phyloP scores from a whole-genome alignment of 92 coral and sea anemone species.

The Plumapathes pennacea region DNA sequence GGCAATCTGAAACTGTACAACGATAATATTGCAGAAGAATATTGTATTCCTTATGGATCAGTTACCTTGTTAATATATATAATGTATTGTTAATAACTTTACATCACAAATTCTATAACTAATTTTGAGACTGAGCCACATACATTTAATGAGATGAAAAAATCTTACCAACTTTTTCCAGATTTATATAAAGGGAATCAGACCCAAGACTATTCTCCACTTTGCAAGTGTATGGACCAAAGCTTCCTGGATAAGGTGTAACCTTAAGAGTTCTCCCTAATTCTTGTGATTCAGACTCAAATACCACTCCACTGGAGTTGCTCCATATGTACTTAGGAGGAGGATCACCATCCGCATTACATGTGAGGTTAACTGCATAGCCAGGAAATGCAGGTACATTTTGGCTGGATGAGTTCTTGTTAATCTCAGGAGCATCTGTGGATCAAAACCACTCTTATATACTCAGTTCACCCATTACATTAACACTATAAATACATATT shows the following conservation, averaged over 20 bases:
- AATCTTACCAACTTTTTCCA: slow-evolving; percentile 84
- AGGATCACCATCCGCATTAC: slow-evolving; percentile 83
- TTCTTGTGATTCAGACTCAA: slow-evolving; percentile 34
- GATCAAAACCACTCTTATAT: neutral
- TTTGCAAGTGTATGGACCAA: slow-evolving; percentile 77
- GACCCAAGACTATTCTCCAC: slow-evolving; percentile 64
- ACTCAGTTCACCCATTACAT: neutral
- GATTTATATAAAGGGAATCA: slow-evolving; percentile 44
- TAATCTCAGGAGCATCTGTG: slow-evolving; percentile 76
- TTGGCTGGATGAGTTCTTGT: slow-evolving; percentile 59
- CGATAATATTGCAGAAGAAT: too few relatives aligned
- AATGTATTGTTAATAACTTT: too few relatives aligned
- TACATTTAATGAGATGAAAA: too few relatives aligned
- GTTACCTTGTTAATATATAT: too few relatives aligned
- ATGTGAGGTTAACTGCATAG: slow-evolving; percentile 39
- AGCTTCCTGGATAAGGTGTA: slow-evolving; percentile 34
- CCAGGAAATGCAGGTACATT: slow-evolving; percentile 57
- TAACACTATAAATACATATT: too few relatives aligned
- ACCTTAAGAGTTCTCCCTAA: slow-evolving; percentile 50
- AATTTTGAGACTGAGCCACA: too few relatives aligned
- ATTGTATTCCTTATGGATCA: too few relatives aligned
- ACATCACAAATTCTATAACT: too few relatives aligned
- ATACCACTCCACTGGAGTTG: slow-evolving; percentile 39
- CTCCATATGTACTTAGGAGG: slow-evolving; percentile 79
- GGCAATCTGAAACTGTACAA: too few relatives aligned